These are phyloP conservation scores for Pipistrellus pygmaeus DNA, from an alignment of 2,797 vertebrate genomes.

Conservation along the genomic window DNA sequence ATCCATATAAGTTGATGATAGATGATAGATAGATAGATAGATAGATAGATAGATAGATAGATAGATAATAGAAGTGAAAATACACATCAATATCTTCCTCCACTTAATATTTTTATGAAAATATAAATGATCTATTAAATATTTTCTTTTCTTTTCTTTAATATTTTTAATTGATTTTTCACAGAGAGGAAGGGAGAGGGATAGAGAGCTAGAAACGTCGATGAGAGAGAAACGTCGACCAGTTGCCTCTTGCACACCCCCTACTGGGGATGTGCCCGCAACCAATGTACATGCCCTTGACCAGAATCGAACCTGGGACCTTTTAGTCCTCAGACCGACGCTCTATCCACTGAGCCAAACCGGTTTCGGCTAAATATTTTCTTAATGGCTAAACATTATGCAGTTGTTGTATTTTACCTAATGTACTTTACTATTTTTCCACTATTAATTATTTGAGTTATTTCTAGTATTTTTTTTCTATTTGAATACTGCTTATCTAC, in stretches of 20 bases:
- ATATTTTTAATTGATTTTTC: too few species aligned
- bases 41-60: too few species aligned
- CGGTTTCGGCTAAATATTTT: slow-evolving; percentile 36
- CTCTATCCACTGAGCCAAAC: too few species aligned
- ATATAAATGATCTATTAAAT: neutral
- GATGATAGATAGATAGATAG: neutral
- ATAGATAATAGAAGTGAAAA: neutral
- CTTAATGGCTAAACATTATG: neutral
- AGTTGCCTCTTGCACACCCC: too few species aligned
- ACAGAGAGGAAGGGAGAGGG: too few species aligned
- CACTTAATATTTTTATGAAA: neutral
- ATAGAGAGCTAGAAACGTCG: too few species aligned
- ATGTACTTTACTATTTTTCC: neutral
- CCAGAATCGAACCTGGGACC: too few species aligned
- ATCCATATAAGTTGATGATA: neutral
- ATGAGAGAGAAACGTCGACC: too few species aligned
- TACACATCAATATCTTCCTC: neutral
- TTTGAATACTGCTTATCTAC: neutral
- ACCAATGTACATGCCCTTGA: too few species aligned
- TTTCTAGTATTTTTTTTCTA: neutral
- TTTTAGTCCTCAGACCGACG: too few species aligned
- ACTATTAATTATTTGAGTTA: slow-evolving; percentile 9
- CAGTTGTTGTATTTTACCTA: neutral
- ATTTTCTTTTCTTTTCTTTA: too few species aligned
- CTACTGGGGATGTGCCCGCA: too few species aligned